Evolutionary conservation across 2,797 vertebrate species (phyloP), one percentile per base, ranked within the genome.

Genomic region (Gorsachius magnificus): DNA sequence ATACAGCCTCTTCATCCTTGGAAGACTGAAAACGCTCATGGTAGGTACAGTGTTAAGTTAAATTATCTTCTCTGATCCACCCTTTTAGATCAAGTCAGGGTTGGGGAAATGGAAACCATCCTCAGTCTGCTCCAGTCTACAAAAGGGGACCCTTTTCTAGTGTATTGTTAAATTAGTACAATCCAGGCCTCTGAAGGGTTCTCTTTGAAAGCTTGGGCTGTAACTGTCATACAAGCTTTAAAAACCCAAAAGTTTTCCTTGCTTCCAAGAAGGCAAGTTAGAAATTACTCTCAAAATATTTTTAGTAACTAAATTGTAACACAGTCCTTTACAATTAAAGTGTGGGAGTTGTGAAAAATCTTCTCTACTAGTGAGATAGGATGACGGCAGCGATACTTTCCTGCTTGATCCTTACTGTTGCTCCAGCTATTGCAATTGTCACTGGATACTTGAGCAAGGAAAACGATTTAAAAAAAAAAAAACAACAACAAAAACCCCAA

Each of bases 1-100:
- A 20, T 98, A 93, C 88, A 99, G 98, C 94, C 98, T 99, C 68
- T 99, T 99, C 81, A 98, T 99, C 84, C 97, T 99, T 13, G 99
- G 99, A 72, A 98, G 98, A 56, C 86, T 99, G 81, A 91, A 97
- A 79, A 99, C 99, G 0, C 97, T 99, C 33, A 98, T 97, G 98
- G 99, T 99, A 97, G 48, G 98, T 97, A 28, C 71, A 53, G n/a
- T 13, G 68, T 15, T 10, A 29, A 29, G 9, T 26, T 18, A 13
- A 10, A 6, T 2, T 7, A 31, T 51, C 16, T n/a, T 45, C 43
- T 31, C 35, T 33, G 54, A 76, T 58, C 51, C 68, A 6, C 26
- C 13, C 20, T 56, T 56, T 12, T 50, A 26, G 41, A 36, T 24
- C 43, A 58, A 25, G n/a, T 66, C 29, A 66, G 61, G 68, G 12